Percentiles rank a stretch among this genome's conserved stretches.
These are phyloP conservation scores for Dipus sagitta DNA, from an alignment of 2,797 vertebrate genomes.

Conservation along the genomic window DNA sequence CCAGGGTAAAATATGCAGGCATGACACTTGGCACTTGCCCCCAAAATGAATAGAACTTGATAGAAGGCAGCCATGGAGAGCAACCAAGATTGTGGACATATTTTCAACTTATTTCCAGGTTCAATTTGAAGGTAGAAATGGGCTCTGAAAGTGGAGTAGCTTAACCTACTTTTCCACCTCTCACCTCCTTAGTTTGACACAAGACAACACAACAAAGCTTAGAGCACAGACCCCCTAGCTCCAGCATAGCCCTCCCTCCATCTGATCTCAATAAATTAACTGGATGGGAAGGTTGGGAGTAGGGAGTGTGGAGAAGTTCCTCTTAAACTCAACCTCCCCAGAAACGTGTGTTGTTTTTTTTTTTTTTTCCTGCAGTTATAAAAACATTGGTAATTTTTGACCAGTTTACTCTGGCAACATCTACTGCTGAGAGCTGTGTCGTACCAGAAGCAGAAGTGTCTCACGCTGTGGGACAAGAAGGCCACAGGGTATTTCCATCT, in stretches of 20 bases:
- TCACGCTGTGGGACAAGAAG: conserved; percentile 34
- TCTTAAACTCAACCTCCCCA: conserved; percentile 65
- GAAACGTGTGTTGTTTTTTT: conserved; percentile 19
- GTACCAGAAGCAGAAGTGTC: conserved; percentile 76
- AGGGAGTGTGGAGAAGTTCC: not conserved
- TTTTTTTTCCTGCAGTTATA: conserved; percentile 1
- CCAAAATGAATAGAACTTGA: conserved; percentile 18
- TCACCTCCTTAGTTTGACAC: not conserved
- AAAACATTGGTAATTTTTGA: conserved; percentile 63
- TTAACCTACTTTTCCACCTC: not conserved
- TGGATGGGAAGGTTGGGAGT: not conserved
- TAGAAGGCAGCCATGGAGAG: not conserved
- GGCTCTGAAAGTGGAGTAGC: not conserved
- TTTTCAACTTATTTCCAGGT: not conserved
- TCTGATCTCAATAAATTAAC: not conserved
- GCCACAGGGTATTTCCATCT: conserved; percentile 80
- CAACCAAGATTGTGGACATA: not conserved
- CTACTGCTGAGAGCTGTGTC: conserved; percentile 8
- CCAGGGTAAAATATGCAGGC: not conserved
- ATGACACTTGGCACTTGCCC: not conserved
- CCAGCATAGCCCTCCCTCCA: not conserved
- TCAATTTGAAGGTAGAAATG: conserved; percentile 34
- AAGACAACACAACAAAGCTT: not conserved
- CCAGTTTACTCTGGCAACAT: conserved; percentile 56
- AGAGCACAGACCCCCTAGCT: conserved; percentile 26